Base-by-base conservation (phyloP, 2,797 vertebrate species). In the Tamandua tetradactyla region DNA sequence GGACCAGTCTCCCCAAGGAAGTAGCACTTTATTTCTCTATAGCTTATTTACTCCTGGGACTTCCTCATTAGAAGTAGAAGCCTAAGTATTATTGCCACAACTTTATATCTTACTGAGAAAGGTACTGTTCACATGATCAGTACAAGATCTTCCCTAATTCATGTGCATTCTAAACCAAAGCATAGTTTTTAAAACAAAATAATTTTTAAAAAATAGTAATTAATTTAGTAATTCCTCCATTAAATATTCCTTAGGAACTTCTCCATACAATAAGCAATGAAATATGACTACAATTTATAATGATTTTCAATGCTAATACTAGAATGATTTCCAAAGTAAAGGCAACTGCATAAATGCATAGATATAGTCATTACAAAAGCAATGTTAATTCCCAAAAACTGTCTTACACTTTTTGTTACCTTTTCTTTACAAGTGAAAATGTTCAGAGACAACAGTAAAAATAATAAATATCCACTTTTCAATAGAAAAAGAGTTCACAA, bases 171-270 rank as follows among this genome's bases (percentile, higher is more conserved):
- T 89, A 87, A 92, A 27, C 15, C 52, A 89, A 96, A 80, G 20
- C 10, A 5, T 59, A 88, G 55, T 95, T 89, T 91, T 55, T 87
- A 95, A 95, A 78, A 35, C 14, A 57, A 91, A 94, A 83, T 71
- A n/a, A n/a, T 94, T 89, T 91, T 52, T 84, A 95, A 95, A 78
- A 35, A 11, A 57, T 89, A 94, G 83, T 71, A 61, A 78, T 68
- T 91, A 49, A 30, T 71, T 86, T 72, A 76, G 49, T 27, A 84
- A 61, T 72, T 55, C 93, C 27, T 85, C 20, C 23, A 52, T 59
- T 40, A 7, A 74, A 42, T 82, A 81, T 30, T 47, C 27, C 61
- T 88, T 62, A 76, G 37, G 27, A 80, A 62, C 72, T 57, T 93
- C 23, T 85, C 30, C 27, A 47, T 74, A 37, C 4, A 64, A 42